Percentiles rank a stretch among this genome's conserved stretches.
These are phyloP conservation scores for Actinernus sp. DNA, from an alignment of 92 coral and sea anemone species.

Conservation along the genomic window DNA sequence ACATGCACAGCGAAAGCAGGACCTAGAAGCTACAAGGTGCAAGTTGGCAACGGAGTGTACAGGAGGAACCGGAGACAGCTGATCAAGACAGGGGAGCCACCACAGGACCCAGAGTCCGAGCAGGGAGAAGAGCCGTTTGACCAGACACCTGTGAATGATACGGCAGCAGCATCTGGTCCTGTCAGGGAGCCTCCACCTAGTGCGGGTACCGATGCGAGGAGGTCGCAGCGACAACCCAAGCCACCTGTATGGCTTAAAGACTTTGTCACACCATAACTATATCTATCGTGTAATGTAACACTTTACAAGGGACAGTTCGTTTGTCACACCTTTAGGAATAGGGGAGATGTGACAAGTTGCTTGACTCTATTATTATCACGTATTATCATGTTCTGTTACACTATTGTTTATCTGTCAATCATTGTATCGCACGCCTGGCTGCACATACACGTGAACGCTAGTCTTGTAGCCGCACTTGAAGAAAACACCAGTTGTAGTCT, in stretches of 20 bases:
- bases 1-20: slow-evolving; percentile 23
- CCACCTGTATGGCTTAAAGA: slow-evolving; percentile 32
- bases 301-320: neutral
- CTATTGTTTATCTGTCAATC: no score
- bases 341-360: slow-evolving; percentile 27
- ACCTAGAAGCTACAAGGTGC: slow-evolving; percentile 27
- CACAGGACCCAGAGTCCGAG: neutral
- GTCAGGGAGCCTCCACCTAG: no score
- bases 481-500: no score
- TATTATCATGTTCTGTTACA: no score
- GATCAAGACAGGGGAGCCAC: slow-evolving; percentile 15
- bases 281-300: no score
- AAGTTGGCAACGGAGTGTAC: slow-evolving; percentile 15
- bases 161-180: neutral
- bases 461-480: no score
- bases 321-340: neutral
- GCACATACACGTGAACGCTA: no score
- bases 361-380: no score
- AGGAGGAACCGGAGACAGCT: slow-evolving; percentile 35
- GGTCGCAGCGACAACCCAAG: slow-evolving; percentile 2
- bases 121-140: neutral
- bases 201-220: neutral
- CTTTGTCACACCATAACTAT: neutral
- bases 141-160: neutral
- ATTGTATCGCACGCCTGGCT: no score